Conservation (phyloP, 2,888 invertebrate species). For the Asteroscopus sphinx region DNA sequence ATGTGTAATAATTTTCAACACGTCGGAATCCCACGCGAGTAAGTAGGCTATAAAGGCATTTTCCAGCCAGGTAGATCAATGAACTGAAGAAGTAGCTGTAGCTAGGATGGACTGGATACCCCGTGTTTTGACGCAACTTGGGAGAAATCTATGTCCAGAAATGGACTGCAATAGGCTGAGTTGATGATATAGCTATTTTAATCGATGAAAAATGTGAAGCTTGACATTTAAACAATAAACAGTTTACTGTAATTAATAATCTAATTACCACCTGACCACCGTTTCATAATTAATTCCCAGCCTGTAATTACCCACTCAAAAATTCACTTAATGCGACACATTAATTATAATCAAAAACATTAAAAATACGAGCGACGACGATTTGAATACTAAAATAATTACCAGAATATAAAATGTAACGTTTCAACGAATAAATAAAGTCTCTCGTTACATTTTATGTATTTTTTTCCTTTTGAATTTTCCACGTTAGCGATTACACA, state of each 20-base stretch:
- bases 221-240: background rate
- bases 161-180: no score
- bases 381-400: slow-evolving; percentile 55
- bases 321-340: slow-evolving; percentile 20
- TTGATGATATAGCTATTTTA: no score
- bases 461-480: slow-evolving; percentile 63
- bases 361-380: slow-evolving; percentile 35
- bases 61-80: no score
- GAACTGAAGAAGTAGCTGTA: no score
- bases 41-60: no score
- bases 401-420: slow-evolving; percentile 30
- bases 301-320: slow-evolving; percentile 19
- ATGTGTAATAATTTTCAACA: no score
- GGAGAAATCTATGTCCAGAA: no score
- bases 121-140: no score
- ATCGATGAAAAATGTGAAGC: no score
- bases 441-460: slow-evolving; percentile 47
- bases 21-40: no score
- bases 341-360: slow-evolving; percentile 38
- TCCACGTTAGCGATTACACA: slow-evolving; percentile 67
- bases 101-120: no score
- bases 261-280: slow-evolving; percentile 6
- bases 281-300: slow-evolving; percentile 16
- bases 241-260: slow-evolving; percentile 5
- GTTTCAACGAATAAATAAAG: slow-evolving; percentile 49